phyloP scores from a whole-genome alignment of 2,888 invertebrate species.

The Lathronympha strigana region DNA sequence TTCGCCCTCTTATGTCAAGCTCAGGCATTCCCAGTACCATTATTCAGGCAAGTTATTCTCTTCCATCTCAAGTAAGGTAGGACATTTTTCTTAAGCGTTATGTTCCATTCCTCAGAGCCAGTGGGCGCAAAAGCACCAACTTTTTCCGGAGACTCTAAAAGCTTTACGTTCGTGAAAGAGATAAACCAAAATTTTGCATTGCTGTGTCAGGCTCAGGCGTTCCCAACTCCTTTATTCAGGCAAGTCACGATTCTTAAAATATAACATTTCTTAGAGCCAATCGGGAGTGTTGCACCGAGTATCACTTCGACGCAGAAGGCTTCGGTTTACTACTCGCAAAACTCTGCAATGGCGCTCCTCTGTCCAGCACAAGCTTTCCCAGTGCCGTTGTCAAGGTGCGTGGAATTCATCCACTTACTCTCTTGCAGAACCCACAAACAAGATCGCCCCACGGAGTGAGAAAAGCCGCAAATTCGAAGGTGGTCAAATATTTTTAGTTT shows the following conservation, averaged over 20 bases:
- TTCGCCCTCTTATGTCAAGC: conserved; percentile 88
- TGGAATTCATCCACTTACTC: conserved; percentile 58
- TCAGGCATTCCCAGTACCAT: conserved; percentile 88
- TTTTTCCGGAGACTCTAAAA: conserved; percentile 86
- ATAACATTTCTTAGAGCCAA: conserved; percentile 69
- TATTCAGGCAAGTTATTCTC: conserved; percentile 83
- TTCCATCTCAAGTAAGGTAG: not conserved
- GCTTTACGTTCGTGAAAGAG: conserved; percentile 85
- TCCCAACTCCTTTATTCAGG: conserved; percentile 79
- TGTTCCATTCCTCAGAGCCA: conserved; percentile 78
- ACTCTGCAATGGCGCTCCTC: conserved; percentile 70
- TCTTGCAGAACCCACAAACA: conserved; percentile 88
- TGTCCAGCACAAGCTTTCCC: conserved; percentile 85
- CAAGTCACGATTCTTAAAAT: conserved; percentile 37
- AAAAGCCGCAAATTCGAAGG: conserved; percentile 71
- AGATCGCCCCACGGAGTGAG: conserved; percentile 85
- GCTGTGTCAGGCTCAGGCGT: conserved; percentile 86
- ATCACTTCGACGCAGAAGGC: conserved; percentile 80
- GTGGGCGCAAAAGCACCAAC: conserved; percentile 86
- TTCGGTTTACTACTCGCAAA: conserved; percentile 67
- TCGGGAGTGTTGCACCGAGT: conserved; percentile 77
- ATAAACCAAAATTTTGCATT: conserved; percentile 84
- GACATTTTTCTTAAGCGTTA: conserved; percentile 3
- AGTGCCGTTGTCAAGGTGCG: conserved; percentile 87
- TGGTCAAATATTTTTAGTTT: conserved; percentile 74